Evolutionary conservation across 2,797 vertebrate genomes (phyloP), one percentile per base, ranked within the genome.

Genomic region (Enteromius afrohamiltoni): DNA sequence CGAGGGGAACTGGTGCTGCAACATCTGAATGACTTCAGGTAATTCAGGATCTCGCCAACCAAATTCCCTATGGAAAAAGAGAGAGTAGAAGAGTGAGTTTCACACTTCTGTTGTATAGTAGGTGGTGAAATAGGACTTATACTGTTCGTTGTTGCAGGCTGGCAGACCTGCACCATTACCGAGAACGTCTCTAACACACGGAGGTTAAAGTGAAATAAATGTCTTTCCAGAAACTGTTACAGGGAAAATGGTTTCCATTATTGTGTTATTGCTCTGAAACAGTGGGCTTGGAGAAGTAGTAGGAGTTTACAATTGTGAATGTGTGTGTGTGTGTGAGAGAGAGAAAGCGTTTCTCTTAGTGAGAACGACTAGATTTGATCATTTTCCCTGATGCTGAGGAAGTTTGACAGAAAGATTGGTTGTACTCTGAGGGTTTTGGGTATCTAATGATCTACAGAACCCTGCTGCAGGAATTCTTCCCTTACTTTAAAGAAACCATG

Each of bases 31-130:
- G 89, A 99, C 98, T 91, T 99, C 98, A 49, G 98, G 98, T 90
- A 99, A 96, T 90, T 99, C 98, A 0, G 98, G 98, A 93, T 99
- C 98, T 94, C 98, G 94, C 98, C 98, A 99, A 87, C 98, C 98
- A 85, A 99, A 99, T 92, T 99, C 98, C 94, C 98, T 99, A 91
- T 88, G 86, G 45, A 47, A 31, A n/a, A 51, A 69, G 83, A 78
- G 67, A 77, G 68, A 83, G 53, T 42, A 49, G 75, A 21, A 85
- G 23, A 71, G 49, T 85, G 70, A 77, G 64, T 70, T 78, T 69
- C 21, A 71, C 51, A 62, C 26, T 78, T 31, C 14, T 70, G 51
- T 47, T 62, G 21, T 69, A 69, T 65, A 77, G 40, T 67, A 68
- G 37, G 34, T 58, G 47, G 71, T 77, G 23, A 84, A 78, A 77